Evolutionary conservation across 2,113 vertebrate species (phyloP).

Genomic region (Gorsachius goisagi): DNA sequence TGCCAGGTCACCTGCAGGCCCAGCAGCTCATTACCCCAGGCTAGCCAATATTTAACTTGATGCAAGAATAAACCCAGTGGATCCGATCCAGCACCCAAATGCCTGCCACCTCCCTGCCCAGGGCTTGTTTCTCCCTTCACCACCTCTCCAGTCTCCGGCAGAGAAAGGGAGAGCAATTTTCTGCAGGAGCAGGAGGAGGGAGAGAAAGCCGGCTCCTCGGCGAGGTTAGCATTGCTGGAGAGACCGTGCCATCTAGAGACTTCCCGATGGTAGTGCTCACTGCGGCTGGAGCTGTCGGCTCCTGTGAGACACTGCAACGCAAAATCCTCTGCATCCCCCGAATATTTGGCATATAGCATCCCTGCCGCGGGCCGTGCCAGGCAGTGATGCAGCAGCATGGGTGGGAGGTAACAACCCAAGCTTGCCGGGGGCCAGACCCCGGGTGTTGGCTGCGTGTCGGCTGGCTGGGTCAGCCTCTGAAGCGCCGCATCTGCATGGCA

Average conservation of each 20-base stretch:
- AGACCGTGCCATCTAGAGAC: slow-evolving; percentile 60
- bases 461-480: neutral
- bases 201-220: neutral
- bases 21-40: neutral
- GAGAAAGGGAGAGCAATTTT: neutral
- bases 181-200: neutral
- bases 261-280: neutral
- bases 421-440: neutral
- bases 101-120: neutral
- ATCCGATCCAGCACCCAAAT: neutral
- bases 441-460: rapidly evolving
- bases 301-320: rapidly evolving
- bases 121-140: neutral
- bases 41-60: neutral
- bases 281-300: neutral
- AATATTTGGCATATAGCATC: rapidly evolving
- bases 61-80: neutral
- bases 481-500: neutral
- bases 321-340: neutral
- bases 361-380: neutral
- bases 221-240: slow-evolving; percentile 13
- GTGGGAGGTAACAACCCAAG: neutral
- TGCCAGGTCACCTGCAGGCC: neutral
- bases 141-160: neutral
- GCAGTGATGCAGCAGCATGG: neutral